Base-by-base conservation (phyloP, 1,140 invertebrate species). In the Cotesia glomerata region DNA sequence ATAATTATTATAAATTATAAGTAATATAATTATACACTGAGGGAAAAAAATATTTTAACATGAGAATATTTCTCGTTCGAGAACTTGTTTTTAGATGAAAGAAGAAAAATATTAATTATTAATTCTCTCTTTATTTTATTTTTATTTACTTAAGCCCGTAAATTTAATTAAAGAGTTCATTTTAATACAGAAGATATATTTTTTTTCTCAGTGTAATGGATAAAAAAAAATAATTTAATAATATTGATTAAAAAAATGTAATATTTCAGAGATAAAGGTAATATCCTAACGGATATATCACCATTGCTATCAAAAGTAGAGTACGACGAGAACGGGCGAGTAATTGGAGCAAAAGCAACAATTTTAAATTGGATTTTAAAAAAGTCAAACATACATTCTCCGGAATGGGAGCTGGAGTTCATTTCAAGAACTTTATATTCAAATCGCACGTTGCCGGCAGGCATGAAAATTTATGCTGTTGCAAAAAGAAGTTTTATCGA, bases 341-440 rank as follows among this genome's bases (percentile, higher is more conserved):
- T 87, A 2, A 75, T 77, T 13, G 72, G 82, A 9, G 86, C 83
- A 0, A 81, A 81, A 14, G 85, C 85, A n/a, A 88, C 86, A 0
- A 79, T 87, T 35, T 7, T 86, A 9, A 82, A 83, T 66, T 88
- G 84, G 84, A 80, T 87, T 72, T 74, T 87, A 58, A 86, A 84
- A 71, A 85, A 85, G 18, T 81, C 82, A 0, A 80, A 82, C 63
- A 69, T 74, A 0, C 52, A 68, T 32, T 75, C 84, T 0, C 58
- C 74, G 0, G 80, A 82, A 2, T 88, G 87, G 87, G 86, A 88
- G 64, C 13, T 83, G n/a, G 82, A 86, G 16, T 88, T 88, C 45
- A 81, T 88, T 56, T 71, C 84, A 0, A 72, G 77, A 11, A 80
- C 85, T 14, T 62, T 87, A 9, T 71, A 81, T 16, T 71, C 69